Percentiles rank a stretch among this genome's conserved stretches.
phyloP scores from a whole-genome alignment of 2,888 invertebrate genomes.

The Trachelus stipa region DNA sequence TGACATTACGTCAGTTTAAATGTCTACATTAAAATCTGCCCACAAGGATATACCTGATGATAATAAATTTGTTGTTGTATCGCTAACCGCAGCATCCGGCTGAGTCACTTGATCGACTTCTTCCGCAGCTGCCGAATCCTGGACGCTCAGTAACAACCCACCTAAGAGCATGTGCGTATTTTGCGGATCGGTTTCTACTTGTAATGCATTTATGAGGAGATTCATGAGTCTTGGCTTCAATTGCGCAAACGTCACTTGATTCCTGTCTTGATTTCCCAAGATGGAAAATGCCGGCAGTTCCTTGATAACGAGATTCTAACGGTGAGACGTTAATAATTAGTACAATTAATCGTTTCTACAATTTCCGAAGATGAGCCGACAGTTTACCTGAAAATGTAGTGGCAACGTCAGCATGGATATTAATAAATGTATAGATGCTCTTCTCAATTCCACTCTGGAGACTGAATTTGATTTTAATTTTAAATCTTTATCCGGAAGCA shows the following conservation, averaged over 20 bases:
- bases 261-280: slow-evolving; percentile 46
- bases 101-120: slow-evolving; percentile 75
- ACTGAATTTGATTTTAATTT: slow-evolving; percentile 78
- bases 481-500: slow-evolving; percentile 87
- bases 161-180: slow-evolving; percentile 90
- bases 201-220: slow-evolving; percentile 83
- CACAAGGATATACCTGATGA: slow-evolving; percentile 73
- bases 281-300: slow-evolving; percentile 68
- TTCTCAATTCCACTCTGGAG: slow-evolving; percentile 83
- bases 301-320: slow-evolving; percentile 75
- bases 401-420: slow-evolving; percentile 93
- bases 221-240: slow-evolving; percentile 83
- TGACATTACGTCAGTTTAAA: neutral
- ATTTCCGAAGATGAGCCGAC: neutral
- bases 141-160: slow-evolving; percentile 81
- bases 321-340: neutral
- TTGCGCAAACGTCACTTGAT: slow-evolving; percentile 73
- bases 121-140: slow-evolving; percentile 83
- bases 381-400: slow-evolving; percentile 82
- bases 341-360: neutral
- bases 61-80: slow-evolving; percentile 73
- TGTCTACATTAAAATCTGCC: neutral
- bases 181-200: slow-evolving; percentile 85
- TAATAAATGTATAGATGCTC: slow-evolving; percentile 91
- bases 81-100: slow-evolving; percentile 68